Evolutionary conservation across 2,888 invertebrate genomes (phyloP).

Genomic region (Phrixothrix hirtus): DNA sequence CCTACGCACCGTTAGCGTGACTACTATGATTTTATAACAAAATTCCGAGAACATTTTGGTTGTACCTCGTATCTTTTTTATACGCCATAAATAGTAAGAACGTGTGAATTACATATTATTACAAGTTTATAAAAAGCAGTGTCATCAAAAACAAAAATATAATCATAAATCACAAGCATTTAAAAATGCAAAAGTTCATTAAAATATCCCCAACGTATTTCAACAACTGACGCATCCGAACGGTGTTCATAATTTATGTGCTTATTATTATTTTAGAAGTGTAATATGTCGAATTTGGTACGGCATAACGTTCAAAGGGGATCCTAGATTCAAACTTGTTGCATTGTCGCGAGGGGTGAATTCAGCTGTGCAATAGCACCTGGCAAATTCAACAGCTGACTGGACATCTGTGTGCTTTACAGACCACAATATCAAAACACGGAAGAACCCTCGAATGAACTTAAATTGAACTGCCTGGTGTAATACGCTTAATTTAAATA

Average conservation of each 20-base stretch:
- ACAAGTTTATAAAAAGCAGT: no score
- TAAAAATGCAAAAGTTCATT: no score
- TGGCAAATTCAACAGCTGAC: slow-evolving; percentile 40
- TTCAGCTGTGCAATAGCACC: slow-evolving; percentile 38
- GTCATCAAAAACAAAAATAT: no score
- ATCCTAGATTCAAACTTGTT: slow-evolving; percentile 36
- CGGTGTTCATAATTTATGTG: slow-evolving; percentile 11
- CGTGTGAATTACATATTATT: no score
- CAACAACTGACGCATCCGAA: slow-evolving; percentile 9
- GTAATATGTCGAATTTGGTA: slow-evolving; percentile 22
- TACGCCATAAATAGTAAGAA: no score
- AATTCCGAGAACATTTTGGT: no score
- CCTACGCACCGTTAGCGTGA: no score
- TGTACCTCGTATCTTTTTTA: no score
- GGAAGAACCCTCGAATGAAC: neutral
- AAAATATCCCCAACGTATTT: no score
- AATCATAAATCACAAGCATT: no score
- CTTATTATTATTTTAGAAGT: slow-evolving; percentile 19
- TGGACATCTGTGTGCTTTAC: slow-evolving; percentile 30
- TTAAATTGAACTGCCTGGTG: neutral
- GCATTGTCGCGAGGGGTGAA: slow-evolving; percentile 35
- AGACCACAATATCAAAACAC: slow-evolving; percentile 23
- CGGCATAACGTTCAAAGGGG: slow-evolving; percentile 18
- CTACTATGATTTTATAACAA: no score
- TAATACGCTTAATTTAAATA: no score